These are phyloP conservation scores for Tigriopus japonicus DNA, from an alignment of 1,140 invertebrate species.

Conservation along the genomic window DNA sequence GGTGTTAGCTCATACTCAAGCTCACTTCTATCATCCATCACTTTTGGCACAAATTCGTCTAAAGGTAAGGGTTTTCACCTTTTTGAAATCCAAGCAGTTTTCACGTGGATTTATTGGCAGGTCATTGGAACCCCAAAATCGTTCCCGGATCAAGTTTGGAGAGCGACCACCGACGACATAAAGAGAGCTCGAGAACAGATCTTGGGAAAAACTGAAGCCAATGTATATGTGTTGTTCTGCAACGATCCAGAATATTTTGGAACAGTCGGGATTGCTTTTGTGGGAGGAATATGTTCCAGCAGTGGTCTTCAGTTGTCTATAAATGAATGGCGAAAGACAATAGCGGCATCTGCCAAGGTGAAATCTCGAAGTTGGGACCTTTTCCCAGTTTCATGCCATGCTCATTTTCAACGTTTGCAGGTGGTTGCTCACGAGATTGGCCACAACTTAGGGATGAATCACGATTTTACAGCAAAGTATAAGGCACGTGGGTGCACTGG, in stretches of 20 bases:
- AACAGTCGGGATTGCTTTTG: neutral
- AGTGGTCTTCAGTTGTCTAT: neutral
- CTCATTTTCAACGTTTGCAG: neutral
- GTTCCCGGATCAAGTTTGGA: neutral
- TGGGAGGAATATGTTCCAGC: neutral
- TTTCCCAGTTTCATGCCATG: no score
- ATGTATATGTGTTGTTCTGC: slow-evolving; percentile 1
- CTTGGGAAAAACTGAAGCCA: neutral
- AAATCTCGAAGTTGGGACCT: no score
- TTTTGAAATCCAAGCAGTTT: no score
- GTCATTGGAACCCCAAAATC: neutral
- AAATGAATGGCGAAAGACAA: slow-evolving; percentile 2
- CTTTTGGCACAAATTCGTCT: neutral
- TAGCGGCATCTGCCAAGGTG: neutral
- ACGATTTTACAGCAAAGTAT: neutral
- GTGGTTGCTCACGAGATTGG: neutral
- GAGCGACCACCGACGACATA: neutral
- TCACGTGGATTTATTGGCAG: neutral
- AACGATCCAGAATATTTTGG: neutral
- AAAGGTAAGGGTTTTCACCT: no score
- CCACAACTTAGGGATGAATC: slow-evolving; percentile 8
- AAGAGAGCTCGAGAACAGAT: neutral
- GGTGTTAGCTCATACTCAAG: neutral
- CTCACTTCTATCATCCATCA: neutral
- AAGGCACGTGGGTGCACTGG: neutral